phyloP scores from a whole-genome alignment of 1,140 invertebrate species.

The Lethocerus indicus region DNA sequence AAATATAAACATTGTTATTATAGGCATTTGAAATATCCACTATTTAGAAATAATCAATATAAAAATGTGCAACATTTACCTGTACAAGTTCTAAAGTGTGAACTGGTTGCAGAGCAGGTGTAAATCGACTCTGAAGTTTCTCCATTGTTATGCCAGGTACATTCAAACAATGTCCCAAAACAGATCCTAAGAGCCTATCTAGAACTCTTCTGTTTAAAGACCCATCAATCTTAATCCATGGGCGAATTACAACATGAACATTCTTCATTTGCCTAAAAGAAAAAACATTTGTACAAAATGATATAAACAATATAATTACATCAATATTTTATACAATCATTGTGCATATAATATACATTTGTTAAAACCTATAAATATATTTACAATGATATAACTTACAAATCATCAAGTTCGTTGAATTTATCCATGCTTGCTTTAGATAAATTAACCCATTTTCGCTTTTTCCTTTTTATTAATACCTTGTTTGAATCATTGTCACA shows the following conservation, averaged over 20 bases:
- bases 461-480: too few species aligned
- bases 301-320: too few species aligned
- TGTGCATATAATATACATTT: too few species aligned
- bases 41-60: slow-evolving; percentile 3
- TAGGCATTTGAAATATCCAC: slow-evolving; percentile 19
- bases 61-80: slow-evolving; percentile 20
- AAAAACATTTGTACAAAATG: not conserved
- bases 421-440: too few species aligned
- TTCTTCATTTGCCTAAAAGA: slow-evolving; percentile 1
- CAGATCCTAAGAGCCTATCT: slow-evolving; percentile 44
- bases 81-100: slow-evolving; percentile 31
- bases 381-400: too few species aligned
- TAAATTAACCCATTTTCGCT: too few species aligned
- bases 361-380: too few species aligned
- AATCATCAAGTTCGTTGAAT: too few species aligned
- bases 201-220: slow-evolving; percentile 47
- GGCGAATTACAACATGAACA: slow-evolving; percentile 25
- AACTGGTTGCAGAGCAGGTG: slow-evolving; percentile 29
- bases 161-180: slow-evolving; percentile 42
- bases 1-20: slow-evolving; percentile 12
- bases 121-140: slow-evolving; percentile 34
- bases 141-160: slow-evolving; percentile 29
- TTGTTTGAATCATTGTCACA: too few species aligned
- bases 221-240: slow-evolving; percentile 61
- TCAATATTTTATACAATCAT: too few species aligned